Base-by-base conservation (phyloP, 2,797 vertebrate species). In the Sylvia borin region DNA sequence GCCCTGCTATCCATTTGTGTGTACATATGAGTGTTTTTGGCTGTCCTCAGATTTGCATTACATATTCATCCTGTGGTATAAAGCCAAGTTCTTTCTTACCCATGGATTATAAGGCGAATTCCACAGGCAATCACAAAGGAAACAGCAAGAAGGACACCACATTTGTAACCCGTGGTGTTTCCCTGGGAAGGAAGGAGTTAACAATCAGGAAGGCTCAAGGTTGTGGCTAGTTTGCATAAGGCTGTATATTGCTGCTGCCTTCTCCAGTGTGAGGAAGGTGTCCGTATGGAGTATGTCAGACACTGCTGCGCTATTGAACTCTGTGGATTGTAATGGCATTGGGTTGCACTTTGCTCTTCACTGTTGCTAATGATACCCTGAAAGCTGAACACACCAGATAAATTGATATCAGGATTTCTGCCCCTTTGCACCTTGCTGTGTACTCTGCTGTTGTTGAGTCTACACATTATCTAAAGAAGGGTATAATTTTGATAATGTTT, bases 211-310 rank as follows among this genome's bases (percentile, higher is more conserved):
- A 87, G 38, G 71, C 21, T 91, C 10, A 88, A 24, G 21, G 43
- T 3, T 84, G 50, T 47, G 73, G 17, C 16, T 57, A 16, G 17
- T 91, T 72, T 85, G 58, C 43, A 32, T 57, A 36, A 51, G 87
- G 75, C n/a, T 68, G 55, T 66, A 38, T 92, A 31, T 80, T 83
- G 92, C 34, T 86, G 65, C 26, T 85, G 13, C 27, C 20, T 34
- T 65, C 50, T 68, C 31, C 42, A 47, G 53, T 16, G 29, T 67
- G 50, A 85, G 47, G 65, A 74, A 10, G 34, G 21, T 68, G 24
- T 74, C 68, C 85, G 50, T 11, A 7, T 10, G n/a, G 53, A 91
- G 42, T 2, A 0, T 89, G 53, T 42, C 67, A 43, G 67, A 19
- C 61, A 29, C 18, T 9, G 67, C 61, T 85, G 42, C 11, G 2